These are phyloP conservation scores for Agrotis ipsilon DNA, from an alignment of 2,888 invertebrate species.

Conservation along the genomic window DNA sequence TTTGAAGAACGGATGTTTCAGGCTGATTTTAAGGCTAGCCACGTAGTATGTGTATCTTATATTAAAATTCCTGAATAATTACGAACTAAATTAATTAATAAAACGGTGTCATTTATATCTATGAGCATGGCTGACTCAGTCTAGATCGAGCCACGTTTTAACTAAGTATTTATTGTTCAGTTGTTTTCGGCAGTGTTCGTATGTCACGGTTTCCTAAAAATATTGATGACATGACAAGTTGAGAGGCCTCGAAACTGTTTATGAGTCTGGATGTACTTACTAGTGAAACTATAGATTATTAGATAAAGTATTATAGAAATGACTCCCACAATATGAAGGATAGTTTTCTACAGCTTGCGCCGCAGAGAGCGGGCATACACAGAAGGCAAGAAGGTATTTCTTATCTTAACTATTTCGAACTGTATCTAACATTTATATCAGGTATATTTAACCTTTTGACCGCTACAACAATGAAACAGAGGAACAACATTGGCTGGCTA, in stretches of 20 bases:
- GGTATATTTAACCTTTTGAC: constrained; percentile 55
- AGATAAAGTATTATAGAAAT: constrained; percentile 12
- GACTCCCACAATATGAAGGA: neutral
- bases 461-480: constrained; percentile 26
- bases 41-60: constrained; percentile 26
- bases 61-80: constrained; percentile 14
- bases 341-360: constrained; percentile 12
- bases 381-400: constrained; percentile 43
- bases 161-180: constrained; percentile 34
- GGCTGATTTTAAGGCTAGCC: constrained; percentile 30
- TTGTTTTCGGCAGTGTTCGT: constrained; percentile 59
- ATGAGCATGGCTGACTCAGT: constrained; percentile 39
- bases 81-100: constrained; percentile 14
- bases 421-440: neutral
- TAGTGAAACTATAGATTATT: constrained; percentile 1
- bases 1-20: constrained; percentile 20
- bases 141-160: constrained; percentile 28
- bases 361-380: constrained; percentile 8
- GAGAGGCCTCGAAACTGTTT: constrained; percentile 10
- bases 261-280: constrained; percentile 5
- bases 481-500: constrained; percentile 15
- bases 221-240: constrained; percentile 26
- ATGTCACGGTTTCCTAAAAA: constrained; percentile 14
- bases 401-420: constrained; percentile 44
- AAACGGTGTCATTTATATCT: constrained; percentile 15